Conservation (phyloP, 2,888 invertebrate genomes). For the Drosophila sordidula region DNA sequence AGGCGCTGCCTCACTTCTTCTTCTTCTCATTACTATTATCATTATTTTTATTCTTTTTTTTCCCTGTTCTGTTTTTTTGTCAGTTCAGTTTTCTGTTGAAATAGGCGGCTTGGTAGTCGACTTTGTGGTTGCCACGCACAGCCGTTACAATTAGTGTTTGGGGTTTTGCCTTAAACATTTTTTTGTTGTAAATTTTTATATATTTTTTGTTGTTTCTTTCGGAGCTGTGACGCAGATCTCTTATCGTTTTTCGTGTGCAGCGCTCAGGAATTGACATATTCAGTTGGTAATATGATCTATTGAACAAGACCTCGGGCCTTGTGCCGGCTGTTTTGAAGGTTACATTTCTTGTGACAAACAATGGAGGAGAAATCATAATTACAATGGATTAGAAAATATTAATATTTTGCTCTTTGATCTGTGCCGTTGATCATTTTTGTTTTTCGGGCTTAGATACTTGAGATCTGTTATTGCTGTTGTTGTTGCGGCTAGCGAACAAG, state of each 20-base stretch:
- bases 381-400: conserved; percentile 79
- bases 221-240: conserved; percentile 65
- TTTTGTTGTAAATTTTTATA: background rate
- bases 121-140: conserved; percentile 56
- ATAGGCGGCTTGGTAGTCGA: conserved; percentile 49
- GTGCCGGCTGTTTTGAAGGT: conserved; percentile 60
- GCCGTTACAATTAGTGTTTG: conserved; percentile 54
- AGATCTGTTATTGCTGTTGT: conserved; percentile 40
- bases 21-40: conserved; percentile 18
- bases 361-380: conserved; percentile 73
- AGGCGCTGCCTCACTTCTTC: conserved; percentile 44
- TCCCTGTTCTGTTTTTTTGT: conserved; percentile 34
- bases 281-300: conserved; percentile 72
- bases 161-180: conserved; percentile 22
- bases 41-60: conserved; percentile 24
- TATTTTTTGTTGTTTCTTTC: conserved; percentile 10
- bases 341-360: conserved; percentile 72
- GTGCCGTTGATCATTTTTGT: conserved; percentile 52
- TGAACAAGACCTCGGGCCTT: conserved; percentile 44
- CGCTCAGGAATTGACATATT: conserved; percentile 73
- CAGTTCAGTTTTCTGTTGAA: conserved; percentile 63
- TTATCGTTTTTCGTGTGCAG: conserved; percentile 63
- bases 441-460: conserved; percentile 44
- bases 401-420: conserved; percentile 64
- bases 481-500: conserved; percentile 50